Evolutionary conservation across 2,888 invertebrate genomes (phyloP), one percentile per base, ranked within the genome.

Genomic region (Miltochrista miniata): DNA sequence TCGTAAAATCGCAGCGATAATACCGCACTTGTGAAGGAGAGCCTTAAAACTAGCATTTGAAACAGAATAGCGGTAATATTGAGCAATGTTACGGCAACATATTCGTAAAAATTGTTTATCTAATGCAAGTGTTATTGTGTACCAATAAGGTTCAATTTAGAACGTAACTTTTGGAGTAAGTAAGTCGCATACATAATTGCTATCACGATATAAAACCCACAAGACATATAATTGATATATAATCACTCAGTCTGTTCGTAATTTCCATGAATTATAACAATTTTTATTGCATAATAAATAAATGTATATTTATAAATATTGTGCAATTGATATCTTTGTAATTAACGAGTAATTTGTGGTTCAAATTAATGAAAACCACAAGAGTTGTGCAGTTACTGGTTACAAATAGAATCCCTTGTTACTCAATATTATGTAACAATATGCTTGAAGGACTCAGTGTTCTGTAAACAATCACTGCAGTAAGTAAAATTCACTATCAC

Each of bases 141-240:
- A 41, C 15, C 7, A 13, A 36, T 60, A 66, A 62, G 61, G 66
- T 68, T 58, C 58, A 63, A 48, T 64, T 53, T 59, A 40, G 48
- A 63, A 61, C 45, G 53, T 48, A 54, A 46, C 35, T 51, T 50
- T 50, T 59, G 42, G 35, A 45, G 45, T 49, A 61, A 48, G 36
- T 43, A 49, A 55, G 29, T 48, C 43, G 56, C 56, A 45, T 34
- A 29, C 38, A 35, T 51, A 49, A 55, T 52, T 53, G 51, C 48
- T 47, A 46, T 48, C 12, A 36, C 39, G 7, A 38, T 40, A 48
- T 42, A 50, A 53, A 53, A 45, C 31, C 31, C 36, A 41, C 9
- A 30, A 51, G 49, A 50, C 43, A 53, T 35, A 41, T 61, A 50
- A 54, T 52, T 45, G 46, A 48, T 45, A 51, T 59, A 33, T 51